Base-by-base conservation (phyloP, 2,113 vertebrate species). In the Periophthalmus modestus region DNA sequence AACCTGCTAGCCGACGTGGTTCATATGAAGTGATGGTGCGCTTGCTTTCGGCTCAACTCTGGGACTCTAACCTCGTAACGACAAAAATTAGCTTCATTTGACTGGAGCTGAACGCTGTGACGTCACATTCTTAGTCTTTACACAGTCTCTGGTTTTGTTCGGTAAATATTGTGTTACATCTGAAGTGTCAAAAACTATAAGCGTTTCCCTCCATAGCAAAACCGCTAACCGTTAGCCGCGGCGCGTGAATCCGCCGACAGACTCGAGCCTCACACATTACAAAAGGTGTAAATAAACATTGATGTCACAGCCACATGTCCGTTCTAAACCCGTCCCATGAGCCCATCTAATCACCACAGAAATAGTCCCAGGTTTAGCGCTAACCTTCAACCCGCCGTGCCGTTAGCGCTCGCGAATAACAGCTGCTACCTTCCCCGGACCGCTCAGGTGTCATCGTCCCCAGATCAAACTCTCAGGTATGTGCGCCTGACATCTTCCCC, bases 301-400 rank as follows among this genome's bases (percentile, higher is more conserved):
- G 2, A 16, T 63, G 66, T 62, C 62, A n/a, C 55, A 9, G 23
- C 24, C 16, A 65, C 55, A 28, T 1, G 46, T n/a, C 50, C 4
- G 75, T 24, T 23, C 24, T 62, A 46, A 66, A 62, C 58, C 72
- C 61, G 46, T 66, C 75, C 72, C 63, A 39, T 61, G 69, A 54
- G 66, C 46, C 36, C n/a, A n/a, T 24, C 15, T 58, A 13, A 57
- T 47, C 36, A 34, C 0, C 39, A 48, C 68, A 72, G 71, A 72
- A 72, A 83, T 79, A 79, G 75, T 58, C 24, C 58, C 78, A 69
- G 68, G 59, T 71, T 79, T 55, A 74, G 74, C 72, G 62, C 63
- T 68, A 34, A 73, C 59, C 77, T 74, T 66, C 28, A 65, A 58
- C 55, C 43, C 23, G 72, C 33, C 57, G 33, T 9, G 66, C 66